Conservation (phyloP, 2,113 vertebrate species). For the Cacatua alba region DNA sequence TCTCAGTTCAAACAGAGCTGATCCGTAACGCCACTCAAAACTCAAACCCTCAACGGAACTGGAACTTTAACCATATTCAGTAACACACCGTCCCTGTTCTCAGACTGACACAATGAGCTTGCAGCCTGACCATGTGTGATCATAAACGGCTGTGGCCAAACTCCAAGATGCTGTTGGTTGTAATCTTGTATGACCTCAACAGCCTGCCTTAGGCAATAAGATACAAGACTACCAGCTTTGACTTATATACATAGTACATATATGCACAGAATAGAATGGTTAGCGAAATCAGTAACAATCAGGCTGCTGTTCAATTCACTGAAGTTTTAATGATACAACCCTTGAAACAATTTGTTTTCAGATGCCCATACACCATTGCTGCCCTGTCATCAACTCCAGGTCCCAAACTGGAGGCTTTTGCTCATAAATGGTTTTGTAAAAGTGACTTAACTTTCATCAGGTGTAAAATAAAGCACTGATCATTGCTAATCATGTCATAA, state of each 20-base stretch:
- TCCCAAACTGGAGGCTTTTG: background rate
- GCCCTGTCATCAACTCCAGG: background rate
- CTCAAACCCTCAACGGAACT: too few species aligned
- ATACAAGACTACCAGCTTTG: background rate
- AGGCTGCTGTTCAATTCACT: background rate
- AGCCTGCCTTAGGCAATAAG: background rate
- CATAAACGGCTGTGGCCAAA: background rate
- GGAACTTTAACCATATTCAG: too few species aligned
- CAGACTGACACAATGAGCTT: fast-evolving
- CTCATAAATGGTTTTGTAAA: background rate
- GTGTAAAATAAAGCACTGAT: background rate
- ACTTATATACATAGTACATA: background rate
- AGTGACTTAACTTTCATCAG: background rate
- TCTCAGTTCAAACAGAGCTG: background rate
- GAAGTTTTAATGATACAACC: background rate
- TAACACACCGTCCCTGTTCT: background rate
- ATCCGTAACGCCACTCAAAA: background rate
- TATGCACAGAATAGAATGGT: background rate
- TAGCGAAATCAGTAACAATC: background rate
- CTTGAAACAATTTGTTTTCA: background rate
- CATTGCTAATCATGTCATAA: background rate
- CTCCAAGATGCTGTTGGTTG: background rate
- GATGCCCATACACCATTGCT: background rate
- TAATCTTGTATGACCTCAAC: fast-evolving
- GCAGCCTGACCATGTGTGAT: background rate